These are phyloP conservation scores for Tenualosa thibaudeaui DNA, from an alignment of 2,797 vertebrate species.

Conservation along the genomic window DNA sequence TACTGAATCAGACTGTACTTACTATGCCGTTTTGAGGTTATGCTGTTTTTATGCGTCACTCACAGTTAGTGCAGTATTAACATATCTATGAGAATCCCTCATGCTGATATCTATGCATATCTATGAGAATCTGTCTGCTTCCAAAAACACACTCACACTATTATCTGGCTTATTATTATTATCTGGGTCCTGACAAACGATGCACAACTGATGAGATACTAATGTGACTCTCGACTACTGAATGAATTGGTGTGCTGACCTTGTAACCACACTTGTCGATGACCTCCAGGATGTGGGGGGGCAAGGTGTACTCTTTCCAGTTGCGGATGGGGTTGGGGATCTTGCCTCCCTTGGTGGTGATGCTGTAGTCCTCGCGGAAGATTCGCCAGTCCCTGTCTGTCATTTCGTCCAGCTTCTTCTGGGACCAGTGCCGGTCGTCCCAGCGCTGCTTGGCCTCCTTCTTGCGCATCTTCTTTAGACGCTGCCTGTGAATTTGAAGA, in stretches of 20 bases:
- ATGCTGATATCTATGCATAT: no score
- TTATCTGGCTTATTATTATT: no score
- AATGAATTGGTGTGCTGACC: slow-evolving; percentile 65
- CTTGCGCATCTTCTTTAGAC: slow-evolving; percentile 93
- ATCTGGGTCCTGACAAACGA: no score
- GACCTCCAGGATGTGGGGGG: slow-evolving; percentile 94
- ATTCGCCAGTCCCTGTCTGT: slow-evolving; percentile 98
- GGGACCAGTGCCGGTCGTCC: slow-evolving; percentile 98
- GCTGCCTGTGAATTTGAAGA: slow-evolving; percentile 68
- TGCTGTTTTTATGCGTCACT: no score
- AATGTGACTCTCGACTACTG: not conserved
- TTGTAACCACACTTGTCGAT: slow-evolving; percentile 98
- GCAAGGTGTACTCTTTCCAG: slow-evolving; percentile 94
- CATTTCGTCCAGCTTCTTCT: slow-evolving; percentile 99
- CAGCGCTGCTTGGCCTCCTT: slow-evolving; percentile 98
- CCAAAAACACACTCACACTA: no score
- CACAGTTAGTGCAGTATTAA: no score
- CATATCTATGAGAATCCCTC: no score
- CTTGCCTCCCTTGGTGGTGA: slow-evolving; percentile 98
- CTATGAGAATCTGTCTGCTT: no score
- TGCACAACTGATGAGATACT: not conserved
- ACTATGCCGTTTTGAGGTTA: no score
- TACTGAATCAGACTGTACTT: no score
- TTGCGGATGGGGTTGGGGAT: slow-evolving; percentile 97
- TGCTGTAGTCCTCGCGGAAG: slow-evolving; percentile 97